Evolutionary conservation across 2,888 invertebrate species (phyloP), one percentile per base, ranked within the genome.

Genomic region (Frankliniella fusca): DNA sequence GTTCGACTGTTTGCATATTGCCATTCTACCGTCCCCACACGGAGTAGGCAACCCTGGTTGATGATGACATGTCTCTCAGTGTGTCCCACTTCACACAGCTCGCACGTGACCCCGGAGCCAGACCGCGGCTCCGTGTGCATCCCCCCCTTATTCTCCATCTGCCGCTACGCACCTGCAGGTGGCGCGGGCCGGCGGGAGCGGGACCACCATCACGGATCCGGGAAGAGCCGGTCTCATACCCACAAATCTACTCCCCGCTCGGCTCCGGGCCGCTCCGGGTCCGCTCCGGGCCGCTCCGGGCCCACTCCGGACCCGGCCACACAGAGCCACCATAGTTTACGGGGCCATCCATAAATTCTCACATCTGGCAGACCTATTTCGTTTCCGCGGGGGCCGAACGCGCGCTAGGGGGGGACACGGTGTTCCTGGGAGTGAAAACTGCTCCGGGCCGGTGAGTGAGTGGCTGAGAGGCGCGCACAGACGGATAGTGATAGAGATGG

Each of bases 281-380:
- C 50, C 50, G 50, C 50, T 15, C 15, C 15, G 10, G 54, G 54
- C 15, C 54, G 3, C 20, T 18, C 61, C 20, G 61, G 61, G 54
- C 3, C 15, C 54, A 18, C 20, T 38, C 61, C 61, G 11, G 61
- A 0, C 20, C 20, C 61, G 61, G 61, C 61, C 61, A 15, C 61
- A 61, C 61, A 15, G 61, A 76, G 70, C 70, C 70, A 27, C 23
- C 70, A 76, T 76, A 76, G 70, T 76, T 76, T 76, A 76, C 70
- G 70, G 70, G 70, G 12, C 12, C 27, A 12, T 76, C 70, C 70
- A 76, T 76, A 76, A 76, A 76, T 76, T 76, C 27, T 23, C 27
- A 76, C 70, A 76, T 76, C 70, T 76, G 70, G 70, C 70, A 76
- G 70, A 76, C 70, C 70, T 76, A 76, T 76, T 76, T 76, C 70